Conservation (phyloP, 2,113 vertebrate genomes). For the Eurystomus gularis region DNA sequence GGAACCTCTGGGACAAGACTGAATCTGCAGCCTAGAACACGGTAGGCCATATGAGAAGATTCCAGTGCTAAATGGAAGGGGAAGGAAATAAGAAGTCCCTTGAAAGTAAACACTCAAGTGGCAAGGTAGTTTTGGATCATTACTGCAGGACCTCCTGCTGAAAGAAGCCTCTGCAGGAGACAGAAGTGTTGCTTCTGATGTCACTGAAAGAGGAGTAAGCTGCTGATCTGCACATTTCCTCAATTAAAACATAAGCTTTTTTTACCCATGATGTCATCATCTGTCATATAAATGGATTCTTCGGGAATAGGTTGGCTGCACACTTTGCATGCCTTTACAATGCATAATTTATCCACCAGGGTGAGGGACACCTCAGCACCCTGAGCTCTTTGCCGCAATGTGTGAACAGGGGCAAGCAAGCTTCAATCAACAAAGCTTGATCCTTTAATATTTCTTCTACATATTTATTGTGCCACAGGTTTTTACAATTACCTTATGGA, state of each 20-base stretch:
- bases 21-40: background rate
- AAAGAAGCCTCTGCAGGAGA: background rate
- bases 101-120: background rate
- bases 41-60: background rate
- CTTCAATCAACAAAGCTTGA: background rate
- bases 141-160: background rate
- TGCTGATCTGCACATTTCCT: constrained; percentile 47
- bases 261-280: constrained; percentile 54
- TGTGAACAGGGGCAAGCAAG: background rate
- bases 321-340: constrained; percentile 20
- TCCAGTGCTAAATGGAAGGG: background rate
- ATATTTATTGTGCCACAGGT: background rate
- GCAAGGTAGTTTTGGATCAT: background rate
- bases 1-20: background rate
- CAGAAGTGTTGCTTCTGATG: background rate
- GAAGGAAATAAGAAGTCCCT: background rate
- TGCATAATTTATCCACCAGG: constrained; percentile 19
- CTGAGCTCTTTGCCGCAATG: background rate
- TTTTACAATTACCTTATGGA: background rate
- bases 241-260: constrained; percentile 57
- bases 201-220: background rate
- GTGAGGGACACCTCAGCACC: background rate
- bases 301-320: constrained; percentile 41
- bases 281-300: constrained; percentile 51
- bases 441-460: background rate